Base-by-base conservation (phyloP, 2,797 vertebrate genomes). In the Macropodus opercularis region DNA sequence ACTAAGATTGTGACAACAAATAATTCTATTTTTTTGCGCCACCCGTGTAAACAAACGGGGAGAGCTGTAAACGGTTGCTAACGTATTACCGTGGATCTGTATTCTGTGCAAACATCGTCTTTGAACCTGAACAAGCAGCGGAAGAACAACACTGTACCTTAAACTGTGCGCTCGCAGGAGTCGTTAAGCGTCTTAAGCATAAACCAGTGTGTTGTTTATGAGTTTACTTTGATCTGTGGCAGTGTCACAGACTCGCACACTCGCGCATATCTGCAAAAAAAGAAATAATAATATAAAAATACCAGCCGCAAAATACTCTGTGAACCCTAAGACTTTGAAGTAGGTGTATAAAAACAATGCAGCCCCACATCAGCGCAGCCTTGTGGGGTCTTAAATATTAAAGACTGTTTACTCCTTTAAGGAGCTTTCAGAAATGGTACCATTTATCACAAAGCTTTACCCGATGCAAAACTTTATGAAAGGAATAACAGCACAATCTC, bases 201-300 rank as follows among this genome's bases (percentile, higher is more conserved):
- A 46, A 76, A 69, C 58, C 53, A 59, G 60, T 27, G 47, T 63
- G 62, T 67, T 84, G 78, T 81, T 83, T 78, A 75, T 62, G 36
- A 66, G 53, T 75, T 85, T 67, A 63, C 83, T 87, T 86, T 88
- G 80, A 88, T 83, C 79, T 65, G 26, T 6, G 7, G 46, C 40
- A 17, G 69, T 70, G 64, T 73, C 79, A 58, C 61, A 60, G 21
- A 7, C 62, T 10, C 51, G 7, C 51, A n/a, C 8, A 9, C 6
- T 12, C 24, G 40, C 9, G 15, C 44, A 63, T 6, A 62, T 11
- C 51, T 1, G 42, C 39, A 51, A 21, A 63, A 5, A 63, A 57
- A n/a, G n/a, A n/a, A n/a, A n/a, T n/a, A n/a, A 69, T 49, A 61
- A 72, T 48, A 53, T 49, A 53, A 54, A 63, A 59, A 61, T 69